Base-by-base conservation (phyloP, 2,888 invertebrate genomes). In the Cephus rjabovi region DNA sequence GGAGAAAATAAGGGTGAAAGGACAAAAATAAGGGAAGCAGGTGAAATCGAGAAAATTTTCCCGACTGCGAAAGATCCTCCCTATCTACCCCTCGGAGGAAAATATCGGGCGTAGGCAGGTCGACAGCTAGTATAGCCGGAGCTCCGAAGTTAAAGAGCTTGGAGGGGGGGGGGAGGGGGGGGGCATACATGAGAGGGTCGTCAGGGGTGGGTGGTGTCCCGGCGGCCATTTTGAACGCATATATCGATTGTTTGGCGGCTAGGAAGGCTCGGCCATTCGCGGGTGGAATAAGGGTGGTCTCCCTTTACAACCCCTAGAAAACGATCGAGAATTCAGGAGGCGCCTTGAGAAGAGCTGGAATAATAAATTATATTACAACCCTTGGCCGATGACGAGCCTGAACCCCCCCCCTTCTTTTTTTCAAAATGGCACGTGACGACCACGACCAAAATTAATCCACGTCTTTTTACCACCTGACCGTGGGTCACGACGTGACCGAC, bases 221-320 rank as follows among this genome's bases (percentile, higher is more conserved):
- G 91, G 91, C 91, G 90, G 91, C 91, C 91, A 91, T 91, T 91
- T 91, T 91, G 91, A 91, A 91, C 91, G 91, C 91, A 91, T 91
- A 91, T 91, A 91, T 91, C 91, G 91, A 91, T 91, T 91, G 91
- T 91, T 91, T 91, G 91, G 91, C 90, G 91, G 91, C 91, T 89
- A 89, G 89, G 91, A 90, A 87, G 85, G 82, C 89, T 90, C 90
- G 90, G 87, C 90, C 90, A 90, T 90, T 90, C 90, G 89, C 89
- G 82, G 56, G 56, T 56, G 56, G 56, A 6, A 23, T 82, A 79
- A 79, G 87, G 89, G 89, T 78, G 79, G 89, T 30, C 74, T 74
- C 74, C 83, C 87, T 87, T 87, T 86, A 86, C 82, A 82, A 81
- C 74, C 74, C 70, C 76, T 79, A 77, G 77, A 81, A 81, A 81